Evolutionary conservation across 2,113 vertebrate species (phyloP).

Genomic region (Tiliqua scincoides): DNA sequence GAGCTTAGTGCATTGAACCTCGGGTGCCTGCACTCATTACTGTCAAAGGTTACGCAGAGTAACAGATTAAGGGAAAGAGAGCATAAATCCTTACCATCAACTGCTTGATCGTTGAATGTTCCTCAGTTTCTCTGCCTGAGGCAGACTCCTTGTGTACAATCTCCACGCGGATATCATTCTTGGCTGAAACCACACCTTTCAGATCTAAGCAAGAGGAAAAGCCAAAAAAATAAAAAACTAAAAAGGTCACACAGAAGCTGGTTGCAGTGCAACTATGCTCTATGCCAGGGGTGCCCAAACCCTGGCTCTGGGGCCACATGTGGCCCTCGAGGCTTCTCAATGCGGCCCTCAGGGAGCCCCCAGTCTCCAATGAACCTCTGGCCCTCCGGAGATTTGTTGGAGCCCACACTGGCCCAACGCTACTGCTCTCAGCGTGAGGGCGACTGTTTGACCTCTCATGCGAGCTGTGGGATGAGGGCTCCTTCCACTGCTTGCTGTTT

Average conservation of each 20-base stretch:
- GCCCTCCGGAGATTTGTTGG: no score
- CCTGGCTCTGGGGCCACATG: no score
- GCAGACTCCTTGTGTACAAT: conserved; percentile 97
- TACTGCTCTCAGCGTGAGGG: no score
- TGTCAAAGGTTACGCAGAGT: not conserved
- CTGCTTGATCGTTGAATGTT: conserved; percentile 95
- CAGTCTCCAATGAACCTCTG: no score
- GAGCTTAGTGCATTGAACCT: not conserved
- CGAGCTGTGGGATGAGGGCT: no score
- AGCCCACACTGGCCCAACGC: no score
- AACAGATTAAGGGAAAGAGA: rapidly evolving
- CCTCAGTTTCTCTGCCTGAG: conserved; percentile 87
- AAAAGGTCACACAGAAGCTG: not conserved
- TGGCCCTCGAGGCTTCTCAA: no score
- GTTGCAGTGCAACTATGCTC: rapidly evolving
- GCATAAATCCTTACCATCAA: conserved; percentile 88
- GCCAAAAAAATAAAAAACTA: not conserved
- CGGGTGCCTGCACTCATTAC: not conserved
- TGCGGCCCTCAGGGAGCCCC: no score
- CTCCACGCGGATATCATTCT: conserved; percentile 98
- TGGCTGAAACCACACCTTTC: conserved; percentile 95
- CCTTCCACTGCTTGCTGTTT: no score
- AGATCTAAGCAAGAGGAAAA: conserved; percentile 80
- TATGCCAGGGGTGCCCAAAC: no score
- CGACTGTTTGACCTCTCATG: no score